Conservation (phyloP, 1,140 invertebrate species). For the Drosophila simulans region DNA sequence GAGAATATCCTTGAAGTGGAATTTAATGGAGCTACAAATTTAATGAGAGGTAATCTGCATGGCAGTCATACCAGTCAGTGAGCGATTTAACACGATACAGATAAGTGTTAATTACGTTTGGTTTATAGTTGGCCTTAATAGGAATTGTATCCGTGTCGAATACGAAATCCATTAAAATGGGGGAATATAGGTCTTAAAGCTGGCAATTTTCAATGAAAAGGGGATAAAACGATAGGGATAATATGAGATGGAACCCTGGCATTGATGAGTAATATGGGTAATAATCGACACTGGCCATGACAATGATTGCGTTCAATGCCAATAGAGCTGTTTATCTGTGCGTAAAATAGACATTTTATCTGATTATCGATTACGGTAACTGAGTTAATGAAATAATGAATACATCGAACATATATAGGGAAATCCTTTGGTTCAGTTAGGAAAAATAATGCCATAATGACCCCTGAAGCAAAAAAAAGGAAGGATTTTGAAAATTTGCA, state of each 20-base stretch:
- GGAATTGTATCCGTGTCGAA: neutral
- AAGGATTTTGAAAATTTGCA: neutral
- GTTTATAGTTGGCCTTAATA: constrained; percentile 15
- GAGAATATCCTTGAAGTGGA: too few relatives aligned
- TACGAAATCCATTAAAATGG: constrained; percentile 23
- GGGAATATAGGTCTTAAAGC: constrained; percentile 19
- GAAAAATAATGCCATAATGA: constrained; percentile 48
- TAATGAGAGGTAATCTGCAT: constrained; percentile 31
- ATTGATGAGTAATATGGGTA: constrained; percentile 49
- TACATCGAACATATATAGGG: neutral
- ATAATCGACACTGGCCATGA: constrained; percentile 27
- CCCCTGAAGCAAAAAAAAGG: constrained; percentile 7
- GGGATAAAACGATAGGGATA: neutral
- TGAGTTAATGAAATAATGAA: constrained; percentile 66
- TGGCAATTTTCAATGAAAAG: neutral
- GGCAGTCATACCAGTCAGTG: constrained; percentile 46
- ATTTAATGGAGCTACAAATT: neutral
- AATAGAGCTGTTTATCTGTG: constrained; percentile 39
- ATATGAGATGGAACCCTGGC: constrained; percentile 7
- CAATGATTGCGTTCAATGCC: constrained; percentile 28
- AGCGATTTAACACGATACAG: constrained; percentile 48
- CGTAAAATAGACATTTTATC: constrained; percentile 66
- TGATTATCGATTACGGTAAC: constrained; percentile 78
- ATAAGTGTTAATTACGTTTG: constrained; percentile 22
- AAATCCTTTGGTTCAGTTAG: constrained; percentile 11